phyloP scores from a whole-genome alignment of 2,888 invertebrate species.

The Portevinia maculata region DNA sequence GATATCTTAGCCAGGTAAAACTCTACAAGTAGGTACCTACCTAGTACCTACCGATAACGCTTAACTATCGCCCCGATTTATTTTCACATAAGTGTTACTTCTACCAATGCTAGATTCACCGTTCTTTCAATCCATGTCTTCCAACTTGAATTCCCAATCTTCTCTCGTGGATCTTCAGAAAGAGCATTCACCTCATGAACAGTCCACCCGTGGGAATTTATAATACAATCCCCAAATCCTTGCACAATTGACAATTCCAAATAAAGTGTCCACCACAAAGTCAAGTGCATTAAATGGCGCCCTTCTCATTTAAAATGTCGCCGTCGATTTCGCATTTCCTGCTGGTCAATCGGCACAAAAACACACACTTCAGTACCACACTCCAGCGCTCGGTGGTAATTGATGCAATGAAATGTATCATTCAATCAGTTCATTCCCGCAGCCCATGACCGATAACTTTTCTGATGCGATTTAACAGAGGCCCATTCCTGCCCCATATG shows the following conservation, averaged over 20 bases:
- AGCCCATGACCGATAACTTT: constrained; percentile 49
- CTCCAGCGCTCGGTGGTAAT: constrained; percentile 60
- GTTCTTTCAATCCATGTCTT: too few species aligned
- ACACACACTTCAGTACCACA: constrained; percentile 12
- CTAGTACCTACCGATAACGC: too few species aligned
- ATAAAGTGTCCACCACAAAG: constrained; percentile 35
- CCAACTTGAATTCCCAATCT: background rate
- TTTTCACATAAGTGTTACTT: too few species aligned
- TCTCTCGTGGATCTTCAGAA: constrained; percentile 8
- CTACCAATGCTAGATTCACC: too few species aligned
- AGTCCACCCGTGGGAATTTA: constrained; percentile 65
- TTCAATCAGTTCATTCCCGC: constrained; percentile 66
- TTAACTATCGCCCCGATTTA: too few species aligned
- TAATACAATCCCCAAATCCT: constrained; percentile 39
- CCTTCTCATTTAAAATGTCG: constrained; percentile 61
- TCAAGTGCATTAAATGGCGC: constrained; percentile 73
- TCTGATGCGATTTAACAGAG: constrained; percentile 18
- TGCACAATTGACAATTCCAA: constrained; percentile 70
- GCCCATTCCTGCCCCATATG: constrained; percentile 7
- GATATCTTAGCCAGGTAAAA: too few species aligned
- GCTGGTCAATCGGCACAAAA: constrained; percentile 19
- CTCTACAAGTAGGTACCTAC: too few species aligned
- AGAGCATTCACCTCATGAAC: constrained; percentile 1
- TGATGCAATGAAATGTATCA: constrained; percentile 72
- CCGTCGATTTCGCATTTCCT: constrained; percentile 60